Evolutionary conservation across 2,888 invertebrate genomes (phyloP).

Genomic region (Tolmerus cingulatus): DNA sequence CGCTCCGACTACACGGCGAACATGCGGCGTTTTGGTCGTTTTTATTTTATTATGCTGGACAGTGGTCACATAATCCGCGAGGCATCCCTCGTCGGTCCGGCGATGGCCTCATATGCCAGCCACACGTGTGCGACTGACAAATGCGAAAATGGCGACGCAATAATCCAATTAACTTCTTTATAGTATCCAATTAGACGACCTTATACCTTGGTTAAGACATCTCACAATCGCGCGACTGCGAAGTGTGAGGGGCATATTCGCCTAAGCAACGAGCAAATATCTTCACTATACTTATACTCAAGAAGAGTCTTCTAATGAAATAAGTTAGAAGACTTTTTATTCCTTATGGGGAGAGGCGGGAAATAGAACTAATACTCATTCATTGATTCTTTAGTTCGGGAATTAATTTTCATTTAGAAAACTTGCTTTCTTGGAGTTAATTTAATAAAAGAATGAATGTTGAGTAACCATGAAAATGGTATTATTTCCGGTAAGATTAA

Average conservation of each 20-base stretch:
- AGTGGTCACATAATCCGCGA: background rate
- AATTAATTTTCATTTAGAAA: background rate
- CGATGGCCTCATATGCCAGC: constrained; percentile 25
- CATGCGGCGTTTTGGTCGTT: background rate
- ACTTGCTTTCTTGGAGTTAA: background rate
- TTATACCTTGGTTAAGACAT: constrained; percentile 50
- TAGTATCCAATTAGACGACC: constrained; percentile 53
- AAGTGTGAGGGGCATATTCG: background rate
- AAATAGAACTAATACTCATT: background rate
- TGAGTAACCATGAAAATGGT: background rate
- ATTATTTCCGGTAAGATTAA: background rate
- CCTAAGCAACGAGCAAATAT: background rate
- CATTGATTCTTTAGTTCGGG: background rate
- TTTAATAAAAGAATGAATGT: background rate
- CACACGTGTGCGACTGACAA: constrained; percentile 48
- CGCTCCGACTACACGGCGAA: background rate
- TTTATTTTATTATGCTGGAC: background rate
- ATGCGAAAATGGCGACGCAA: constrained; percentile 49
- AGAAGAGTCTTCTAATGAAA: background rate
- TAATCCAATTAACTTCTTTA: constrained; percentile 52
- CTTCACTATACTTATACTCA: background rate
- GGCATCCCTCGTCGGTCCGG: background rate
- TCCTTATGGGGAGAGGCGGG: background rate
- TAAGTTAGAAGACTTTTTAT: background rate
- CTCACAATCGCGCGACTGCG: background rate